These are phyloP conservation scores for Ectobius pallidus DNA, from an alignment of 2,888 invertebrate species.

Conservation along the genomic window DNA sequence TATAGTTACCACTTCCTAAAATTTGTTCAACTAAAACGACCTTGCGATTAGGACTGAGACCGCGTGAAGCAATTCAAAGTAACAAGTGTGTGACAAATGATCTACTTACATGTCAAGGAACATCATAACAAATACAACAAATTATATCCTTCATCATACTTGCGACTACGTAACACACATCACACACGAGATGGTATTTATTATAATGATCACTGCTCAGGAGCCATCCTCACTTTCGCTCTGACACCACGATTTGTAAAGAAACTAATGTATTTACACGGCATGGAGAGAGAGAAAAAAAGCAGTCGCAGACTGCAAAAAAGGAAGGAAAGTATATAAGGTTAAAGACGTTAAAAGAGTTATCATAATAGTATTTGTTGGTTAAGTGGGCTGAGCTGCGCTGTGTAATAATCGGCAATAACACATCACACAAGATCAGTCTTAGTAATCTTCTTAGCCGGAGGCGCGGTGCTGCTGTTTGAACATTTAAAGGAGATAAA, in stretches of 20 bases:
- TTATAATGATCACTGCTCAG: neutral
- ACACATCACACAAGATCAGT: constrained; percentile 44
- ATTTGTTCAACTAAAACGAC: too few relatives aligned
- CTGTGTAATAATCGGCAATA: constrained; percentile 44
- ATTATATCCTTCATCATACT: neutral
- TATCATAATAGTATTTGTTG: constrained; percentile 42
- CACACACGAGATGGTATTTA: neutral
- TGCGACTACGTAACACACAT: neutral
- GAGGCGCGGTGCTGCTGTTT: constrained; percentile 43
- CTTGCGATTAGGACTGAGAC: too few relatives aligned
- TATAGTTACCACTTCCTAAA: too few relatives aligned
- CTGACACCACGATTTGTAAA: neutral
- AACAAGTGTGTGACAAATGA: neutral
- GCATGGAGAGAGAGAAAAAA: constrained; percentile 11
- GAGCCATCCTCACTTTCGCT: neutral
- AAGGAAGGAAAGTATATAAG: constrained; percentile 28
- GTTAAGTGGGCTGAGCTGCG: constrained; percentile 36
- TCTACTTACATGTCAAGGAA: neutral
- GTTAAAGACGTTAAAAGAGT: constrained; percentile 42
- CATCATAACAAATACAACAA: neutral
- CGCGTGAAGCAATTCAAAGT: too few relatives aligned
- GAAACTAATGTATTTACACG: constrained; percentile 13
- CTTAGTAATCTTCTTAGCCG: constrained; percentile 44
- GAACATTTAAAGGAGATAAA: constrained; percentile 50
- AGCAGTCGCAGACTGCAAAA: neutral